Conservation (phyloP, 2,888 invertebrate species). For the Piscicola geometra region DNA sequence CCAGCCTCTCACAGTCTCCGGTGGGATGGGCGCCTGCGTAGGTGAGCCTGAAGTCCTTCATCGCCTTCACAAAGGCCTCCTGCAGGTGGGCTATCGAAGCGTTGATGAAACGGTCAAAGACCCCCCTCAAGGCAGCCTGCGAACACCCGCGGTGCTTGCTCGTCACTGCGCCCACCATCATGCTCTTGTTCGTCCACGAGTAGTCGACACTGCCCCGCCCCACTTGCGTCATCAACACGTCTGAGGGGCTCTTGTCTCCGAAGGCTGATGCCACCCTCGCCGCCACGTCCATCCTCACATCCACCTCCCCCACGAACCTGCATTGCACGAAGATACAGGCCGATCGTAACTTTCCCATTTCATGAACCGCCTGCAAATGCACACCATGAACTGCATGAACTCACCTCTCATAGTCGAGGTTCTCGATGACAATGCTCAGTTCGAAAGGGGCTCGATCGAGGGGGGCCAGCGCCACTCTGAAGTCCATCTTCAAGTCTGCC, state of each 20-base stretch:
- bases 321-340: too few species aligned
- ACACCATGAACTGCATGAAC: too few species aligned
- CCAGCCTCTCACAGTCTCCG: background rate
- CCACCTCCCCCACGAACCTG: slow-evolving; percentile 21
- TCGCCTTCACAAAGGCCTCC: background rate
- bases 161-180: background rate
- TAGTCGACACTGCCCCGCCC: slow-evolving; percentile 16
- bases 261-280: background rate
- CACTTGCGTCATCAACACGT: slow-evolving; percentile 19
- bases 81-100: background rate
- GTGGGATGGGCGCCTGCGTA: background rate
- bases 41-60: background rate
- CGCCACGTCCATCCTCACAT: slow-evolving; percentile 25
- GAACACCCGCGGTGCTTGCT: slow-evolving; percentile 10
- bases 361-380: too few species aligned
- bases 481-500: background rate
- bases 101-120: slow-evolving; percentile 17
- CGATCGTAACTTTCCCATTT: too few species aligned
- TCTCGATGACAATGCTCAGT: slow-evolving; percentile 17
- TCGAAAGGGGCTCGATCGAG: background rate
- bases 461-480: background rate
- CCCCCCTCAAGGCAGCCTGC: background rate
- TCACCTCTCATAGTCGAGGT: slow-evolving; percentile 7
- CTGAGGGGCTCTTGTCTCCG: slow-evolving; percentile 15
- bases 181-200: slow-evolving; percentile 27